These are phyloP conservation scores for Leptestheria dahalacensis DNA, from an alignment of 1,140 invertebrate species.

Conservation along the genomic window DNA sequence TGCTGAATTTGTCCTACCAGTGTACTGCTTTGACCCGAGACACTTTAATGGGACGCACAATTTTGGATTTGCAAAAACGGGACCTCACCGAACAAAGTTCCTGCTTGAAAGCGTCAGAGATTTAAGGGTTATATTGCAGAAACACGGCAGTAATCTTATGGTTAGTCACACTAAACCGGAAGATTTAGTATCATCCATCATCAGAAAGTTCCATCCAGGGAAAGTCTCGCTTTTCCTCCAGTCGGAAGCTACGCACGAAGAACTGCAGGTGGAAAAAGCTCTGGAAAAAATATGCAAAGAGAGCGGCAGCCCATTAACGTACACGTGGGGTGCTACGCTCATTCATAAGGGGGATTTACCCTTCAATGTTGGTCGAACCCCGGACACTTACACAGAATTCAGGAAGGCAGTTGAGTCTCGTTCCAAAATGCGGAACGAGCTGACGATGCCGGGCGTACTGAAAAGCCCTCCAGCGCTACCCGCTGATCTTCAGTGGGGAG, in stretches of 20 bases:
- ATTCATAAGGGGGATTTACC: conserved; percentile 30
- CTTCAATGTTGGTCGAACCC: conserved; percentile 24
- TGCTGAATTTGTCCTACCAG: conserved; percentile 24
- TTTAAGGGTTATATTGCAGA: conserved; percentile 21
- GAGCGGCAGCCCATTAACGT: conserved; percentile 23
- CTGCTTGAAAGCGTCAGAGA: conserved; percentile 25
- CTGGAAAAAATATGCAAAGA: conserved; percentile 20
- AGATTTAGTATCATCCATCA: conserved; percentile 23
- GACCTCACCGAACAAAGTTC: conserved; percentile 25
- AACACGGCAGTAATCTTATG: conserved; percentile 23
- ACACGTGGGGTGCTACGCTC: conserved; percentile 29
- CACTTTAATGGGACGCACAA: conserved; percentile 26
- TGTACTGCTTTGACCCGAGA: conserved; percentile 30
- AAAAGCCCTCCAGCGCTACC: conserved; percentile 23
- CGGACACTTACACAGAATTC: conserved; percentile 31
- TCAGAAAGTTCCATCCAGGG: conserved; percentile 20
- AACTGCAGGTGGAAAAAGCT: conserved; percentile 27
- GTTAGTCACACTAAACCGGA: conserved; percentile 27
- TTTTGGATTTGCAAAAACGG: conserved; percentile 28
- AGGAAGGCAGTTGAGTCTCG: conserved; percentile 27
- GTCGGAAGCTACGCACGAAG: conserved; percentile 29
- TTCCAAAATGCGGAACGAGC: conserved; percentile 21
- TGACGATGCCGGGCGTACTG: conserved; percentile 23
- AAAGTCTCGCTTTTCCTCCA: conserved; percentile 24
- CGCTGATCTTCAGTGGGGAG: conserved; percentile 21